Evolutionary conservation across 2,888 invertebrate genomes (phyloP).

Genomic region (Apoda limacodes): DNA sequence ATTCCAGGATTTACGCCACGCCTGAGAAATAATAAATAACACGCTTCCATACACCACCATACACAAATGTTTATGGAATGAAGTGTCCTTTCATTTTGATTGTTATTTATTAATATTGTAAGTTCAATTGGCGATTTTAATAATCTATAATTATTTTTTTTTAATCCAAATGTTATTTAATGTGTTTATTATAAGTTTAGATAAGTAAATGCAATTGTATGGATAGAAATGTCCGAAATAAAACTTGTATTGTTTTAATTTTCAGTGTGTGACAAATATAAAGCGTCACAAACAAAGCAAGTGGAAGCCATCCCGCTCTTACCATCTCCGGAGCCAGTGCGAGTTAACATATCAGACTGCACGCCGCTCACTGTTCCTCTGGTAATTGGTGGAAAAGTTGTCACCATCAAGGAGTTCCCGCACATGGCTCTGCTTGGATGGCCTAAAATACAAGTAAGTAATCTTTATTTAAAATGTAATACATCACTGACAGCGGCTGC

Average conservation of each 20-base stretch:
- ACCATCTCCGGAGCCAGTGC: conserved; percentile 53
- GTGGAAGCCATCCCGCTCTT: conserved; percentile 65
- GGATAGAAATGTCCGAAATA: too few species aligned
- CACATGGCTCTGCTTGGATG: conserved; percentile 69
- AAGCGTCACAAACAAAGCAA: conserved; percentile 47
- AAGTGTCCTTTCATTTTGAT: too few species aligned
- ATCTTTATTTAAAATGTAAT: too few species aligned
- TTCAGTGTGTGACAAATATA: conserved; percentile 72
- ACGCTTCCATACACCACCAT: too few species aligned
- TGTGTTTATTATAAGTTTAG: neutral
- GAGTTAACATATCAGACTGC: conserved; percentile 60
- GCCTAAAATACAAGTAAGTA: conserved; percentile 33
- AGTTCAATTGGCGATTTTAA: too few species aligned
- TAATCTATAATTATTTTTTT: too few species aligned
- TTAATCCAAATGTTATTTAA: too few species aligned
- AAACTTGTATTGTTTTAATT: conserved; percentile 15
- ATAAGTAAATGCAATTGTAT: neutral
- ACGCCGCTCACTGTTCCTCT: conserved; percentile 58
- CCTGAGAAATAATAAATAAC: too few species aligned
- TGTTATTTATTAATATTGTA: too few species aligned
- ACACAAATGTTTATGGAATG: too few species aligned
- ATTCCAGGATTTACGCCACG: too few species aligned
- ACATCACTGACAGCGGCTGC: too few species aligned
- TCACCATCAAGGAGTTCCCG: conserved; percentile 68
- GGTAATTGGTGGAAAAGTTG: conserved; percentile 69